A percentile compares a stretch with the other conserved stretches of the same genome.
These are phyloP conservation scores for Drosophila macrospina DNA, from an alignment of 2,888 invertebrate genomes.

Conservation along the genomic window DNA sequence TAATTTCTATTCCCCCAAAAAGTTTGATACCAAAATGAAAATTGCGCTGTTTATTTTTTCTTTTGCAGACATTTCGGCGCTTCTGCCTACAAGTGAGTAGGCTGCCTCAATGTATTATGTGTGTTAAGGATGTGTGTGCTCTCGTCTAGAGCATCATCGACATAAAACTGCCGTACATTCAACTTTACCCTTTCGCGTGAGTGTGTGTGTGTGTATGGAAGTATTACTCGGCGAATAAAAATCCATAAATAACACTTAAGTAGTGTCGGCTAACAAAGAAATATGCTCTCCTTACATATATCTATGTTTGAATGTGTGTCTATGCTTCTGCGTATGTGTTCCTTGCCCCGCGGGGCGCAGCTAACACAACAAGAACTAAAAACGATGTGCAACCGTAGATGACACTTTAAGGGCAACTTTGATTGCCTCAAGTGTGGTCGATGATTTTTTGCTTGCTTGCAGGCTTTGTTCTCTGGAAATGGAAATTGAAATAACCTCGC, in stretches of 20 bases:
- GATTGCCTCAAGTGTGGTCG: constrained; percentile 45
- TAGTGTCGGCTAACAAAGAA: constrained; percentile 59
- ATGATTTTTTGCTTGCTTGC: constrained; percentile 37
- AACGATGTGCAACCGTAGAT: constrained; percentile 9
- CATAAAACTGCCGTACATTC: constrained; percentile 54
- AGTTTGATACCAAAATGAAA: constrained; percentile 39
- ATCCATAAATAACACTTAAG: constrained; percentile 68
- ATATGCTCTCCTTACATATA: constrained; percentile 37
- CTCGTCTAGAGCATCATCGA: constrained; percentile 55
- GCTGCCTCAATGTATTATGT: constrained; percentile 10
- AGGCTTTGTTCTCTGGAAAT: constrained; percentile 31
- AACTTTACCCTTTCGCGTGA: constrained; percentile 56
- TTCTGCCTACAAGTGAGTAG: not conserved
- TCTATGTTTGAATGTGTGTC: not conserved
- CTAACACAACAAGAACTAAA: constrained; percentile 6
- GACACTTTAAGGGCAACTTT: constrained; percentile 39
- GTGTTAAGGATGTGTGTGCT: constrained; percentile 51
- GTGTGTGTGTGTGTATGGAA: constrained; percentile 10
- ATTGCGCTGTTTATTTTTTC: constrained; percentile 1
- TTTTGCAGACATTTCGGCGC: constrained; percentile 14
- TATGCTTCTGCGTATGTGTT: not conserved
- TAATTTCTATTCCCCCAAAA: constrained; percentile 21
- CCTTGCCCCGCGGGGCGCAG: not conserved
- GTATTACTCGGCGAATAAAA: constrained; percentile 39
- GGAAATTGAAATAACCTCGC: constrained; percentile 21